Evolutionary conservation across 2,797 vertebrate genomes (phyloP).

Genomic region (Pithecia hirsuta): DNA sequence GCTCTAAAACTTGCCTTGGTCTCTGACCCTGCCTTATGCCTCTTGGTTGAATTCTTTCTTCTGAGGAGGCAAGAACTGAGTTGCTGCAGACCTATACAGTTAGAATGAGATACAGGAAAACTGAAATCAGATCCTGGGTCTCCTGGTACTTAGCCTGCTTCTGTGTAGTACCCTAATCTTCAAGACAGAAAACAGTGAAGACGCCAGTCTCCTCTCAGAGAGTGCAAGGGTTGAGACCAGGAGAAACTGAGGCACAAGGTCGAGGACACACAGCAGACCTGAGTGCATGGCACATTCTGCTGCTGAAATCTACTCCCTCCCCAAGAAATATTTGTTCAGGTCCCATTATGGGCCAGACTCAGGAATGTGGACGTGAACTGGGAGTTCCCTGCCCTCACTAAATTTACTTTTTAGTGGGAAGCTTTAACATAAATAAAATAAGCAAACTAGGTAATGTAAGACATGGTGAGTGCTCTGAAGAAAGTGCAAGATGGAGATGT

Average conservation of each 20-base stretch:
- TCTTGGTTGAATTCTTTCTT: no score
- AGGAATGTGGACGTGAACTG: rapidly evolving
- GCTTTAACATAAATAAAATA: neutral
- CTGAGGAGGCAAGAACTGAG: no score
- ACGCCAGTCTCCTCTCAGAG: neutral
- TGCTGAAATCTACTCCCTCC: no score
- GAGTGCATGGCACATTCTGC: no score
- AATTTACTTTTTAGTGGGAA: neutral
- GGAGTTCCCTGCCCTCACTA: neutral
- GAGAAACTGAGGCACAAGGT: neutral
- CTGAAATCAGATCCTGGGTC: neutral
- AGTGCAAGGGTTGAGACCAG: no score
- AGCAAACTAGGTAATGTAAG: neutral
- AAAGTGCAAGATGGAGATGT: rapidly evolving
- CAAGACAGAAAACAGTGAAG: neutral
- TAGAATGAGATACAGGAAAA: neutral
- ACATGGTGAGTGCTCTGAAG: neutral
- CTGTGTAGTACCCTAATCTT: neutral
- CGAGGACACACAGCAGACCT: neutral
- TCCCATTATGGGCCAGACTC: rapidly evolving
- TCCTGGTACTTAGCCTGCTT: neutral
- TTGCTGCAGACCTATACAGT: no score
- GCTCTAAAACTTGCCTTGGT: no score
- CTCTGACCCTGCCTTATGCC: no score
- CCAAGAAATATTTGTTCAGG: rapidly evolving